These are phyloP conservation scores for Apodemus sylvaticus DNA, from an alignment of 2,113 vertebrate genomes.

Conservation along the genomic window DNA sequence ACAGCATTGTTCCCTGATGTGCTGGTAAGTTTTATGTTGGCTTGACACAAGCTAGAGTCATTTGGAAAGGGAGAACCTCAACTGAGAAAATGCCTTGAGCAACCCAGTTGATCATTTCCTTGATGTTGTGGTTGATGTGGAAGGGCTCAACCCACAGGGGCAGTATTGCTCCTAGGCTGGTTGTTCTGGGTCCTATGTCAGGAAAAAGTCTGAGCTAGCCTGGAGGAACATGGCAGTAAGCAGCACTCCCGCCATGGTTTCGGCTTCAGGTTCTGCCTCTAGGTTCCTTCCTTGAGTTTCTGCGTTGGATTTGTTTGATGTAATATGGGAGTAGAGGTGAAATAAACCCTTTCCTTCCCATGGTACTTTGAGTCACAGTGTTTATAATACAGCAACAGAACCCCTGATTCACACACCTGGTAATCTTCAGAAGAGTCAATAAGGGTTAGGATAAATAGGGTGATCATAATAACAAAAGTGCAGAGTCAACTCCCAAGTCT, in stretches of 20 bases:
- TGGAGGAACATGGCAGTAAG: neutral
- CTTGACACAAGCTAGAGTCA: neutral
- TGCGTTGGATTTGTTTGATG: neutral
- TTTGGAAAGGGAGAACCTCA: neutral
- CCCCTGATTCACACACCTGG: neutral
- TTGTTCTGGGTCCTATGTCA: neutral
- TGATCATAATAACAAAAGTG: neutral
- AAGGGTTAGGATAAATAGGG: neutral
- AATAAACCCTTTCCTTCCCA: neutral
- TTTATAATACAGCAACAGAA: neutral
- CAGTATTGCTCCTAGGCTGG: neutral
- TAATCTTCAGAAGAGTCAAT: neutral
- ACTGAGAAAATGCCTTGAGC: neutral
- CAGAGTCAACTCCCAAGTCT: neutral
- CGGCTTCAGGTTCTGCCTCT: neutral
- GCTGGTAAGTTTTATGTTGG: neutral
- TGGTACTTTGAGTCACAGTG: neutral
- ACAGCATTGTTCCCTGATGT: neutral
- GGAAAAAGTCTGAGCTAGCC: neutral
- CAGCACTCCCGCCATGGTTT: neutral
- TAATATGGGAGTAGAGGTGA: neutral
- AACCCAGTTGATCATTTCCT: neutral
- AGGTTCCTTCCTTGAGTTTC: neutral
- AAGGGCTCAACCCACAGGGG: neutral
- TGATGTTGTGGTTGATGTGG: neutral